A percentile compares a stretch with the other conserved stretches of the same genome.
These are phyloP conservation scores for Gerris buenoi DNA, from an alignment of 1,140 invertebrate species.

Conservation along the genomic window DNA sequence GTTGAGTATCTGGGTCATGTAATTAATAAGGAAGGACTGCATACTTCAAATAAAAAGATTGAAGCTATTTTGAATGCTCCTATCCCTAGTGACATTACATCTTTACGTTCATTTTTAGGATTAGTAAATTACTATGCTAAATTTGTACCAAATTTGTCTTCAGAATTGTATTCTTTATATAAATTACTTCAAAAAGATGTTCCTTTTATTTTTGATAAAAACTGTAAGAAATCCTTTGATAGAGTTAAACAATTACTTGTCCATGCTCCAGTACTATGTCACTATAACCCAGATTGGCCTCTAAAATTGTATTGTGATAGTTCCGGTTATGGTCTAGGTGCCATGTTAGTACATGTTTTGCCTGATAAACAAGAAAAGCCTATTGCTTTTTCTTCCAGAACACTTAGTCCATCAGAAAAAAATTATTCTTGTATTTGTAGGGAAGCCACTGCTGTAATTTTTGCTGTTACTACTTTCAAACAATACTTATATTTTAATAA, in stretches of 20 bases:
- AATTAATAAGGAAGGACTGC: neutral
- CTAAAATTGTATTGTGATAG: neutral
- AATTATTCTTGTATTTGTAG: constrained; percentile 34
- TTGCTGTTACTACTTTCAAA: constrained; percentile 33
- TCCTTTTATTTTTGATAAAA: neutral
- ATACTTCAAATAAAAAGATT: neutral
- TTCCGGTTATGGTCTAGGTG: neutral
- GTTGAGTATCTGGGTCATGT: constrained; percentile 38
- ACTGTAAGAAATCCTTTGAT: neutral
- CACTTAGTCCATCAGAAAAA: constrained; percentile 29
- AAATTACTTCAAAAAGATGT: neutral
- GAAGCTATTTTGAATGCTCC: neutral
- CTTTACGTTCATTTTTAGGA: neutral
- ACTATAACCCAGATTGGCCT: neutral
- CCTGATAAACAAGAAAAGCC: neutral
- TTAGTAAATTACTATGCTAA: neutral
- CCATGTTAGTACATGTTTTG: neutral
- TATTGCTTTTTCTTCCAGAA: constrained; percentile 33
- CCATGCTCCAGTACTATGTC: neutral
- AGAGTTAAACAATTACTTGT: neutral
- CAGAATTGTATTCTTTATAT: neutral
- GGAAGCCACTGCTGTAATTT: constrained; percentile 33
- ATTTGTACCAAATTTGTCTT: neutral
- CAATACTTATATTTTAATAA: constrained; percentile 32
- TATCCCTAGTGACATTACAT: neutral